A percentile compares a stretch with the other conserved stretches of the same genome.
Conservation (phyloP, 2,797 vertebrate species). For the Parauchenoglanis punctatus region DNA sequence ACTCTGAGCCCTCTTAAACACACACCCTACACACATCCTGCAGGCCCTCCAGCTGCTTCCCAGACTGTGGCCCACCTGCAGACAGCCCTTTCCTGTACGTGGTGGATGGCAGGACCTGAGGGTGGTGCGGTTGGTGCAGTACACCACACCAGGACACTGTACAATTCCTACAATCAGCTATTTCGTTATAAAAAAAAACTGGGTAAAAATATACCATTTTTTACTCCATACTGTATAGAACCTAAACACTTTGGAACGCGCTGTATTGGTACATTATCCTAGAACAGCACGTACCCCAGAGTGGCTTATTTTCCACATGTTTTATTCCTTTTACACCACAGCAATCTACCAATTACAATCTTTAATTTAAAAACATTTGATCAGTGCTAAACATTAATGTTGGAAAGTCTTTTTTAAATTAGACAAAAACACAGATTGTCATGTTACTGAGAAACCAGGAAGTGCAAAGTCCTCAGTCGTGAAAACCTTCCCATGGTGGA, state of each 20-base stretch:
- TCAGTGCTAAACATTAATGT: background rate
- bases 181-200: background rate
- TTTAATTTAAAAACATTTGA: background rate
- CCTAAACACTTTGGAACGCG: background rate
- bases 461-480: background rate
- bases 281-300: background rate
- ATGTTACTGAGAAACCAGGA: background rate
- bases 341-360: background rate
- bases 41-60: constrained; percentile 72
- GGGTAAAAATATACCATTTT: background rate
- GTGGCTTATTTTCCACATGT: background rate
- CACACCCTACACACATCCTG: constrained; percentile 24
- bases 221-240: background rate
- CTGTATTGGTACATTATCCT: background rate
- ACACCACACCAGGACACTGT: constrained; percentile 18
- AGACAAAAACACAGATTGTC: background rate
- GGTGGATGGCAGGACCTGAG: constrained; percentile 32
- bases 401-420: background rate
- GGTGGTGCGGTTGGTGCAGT: constrained; percentile 16
- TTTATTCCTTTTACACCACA: background rate
- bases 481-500: background rate
- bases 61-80: constrained; percentile 57
- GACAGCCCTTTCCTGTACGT: constrained; percentile 55
- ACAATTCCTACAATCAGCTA: constrained; percentile 12
- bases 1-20: background rate